Base-by-base conservation (phyloP, 2,888 invertebrate genomes). In the Syritta pipiens region DNA sequence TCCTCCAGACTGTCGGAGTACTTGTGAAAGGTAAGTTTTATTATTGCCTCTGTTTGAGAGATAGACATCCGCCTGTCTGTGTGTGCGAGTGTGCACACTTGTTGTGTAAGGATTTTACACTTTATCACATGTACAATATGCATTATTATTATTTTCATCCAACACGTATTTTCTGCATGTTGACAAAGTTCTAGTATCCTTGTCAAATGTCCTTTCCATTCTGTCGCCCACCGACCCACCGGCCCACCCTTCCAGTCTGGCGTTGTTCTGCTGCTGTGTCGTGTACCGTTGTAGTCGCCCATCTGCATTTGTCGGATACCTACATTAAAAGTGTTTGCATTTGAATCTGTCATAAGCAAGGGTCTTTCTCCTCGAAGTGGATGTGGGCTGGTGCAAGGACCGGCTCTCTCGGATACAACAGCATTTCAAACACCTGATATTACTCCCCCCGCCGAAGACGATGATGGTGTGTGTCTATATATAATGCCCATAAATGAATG, bases 21-120 rank as follows among this genome's bases (percentile, higher is more conserved):
- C 86, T 89, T 32, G 91, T 91, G 24, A 91, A 90, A 86, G 91
- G 91, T 91, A 85, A 89, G 90, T 86, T 17, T 17, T 14, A 9
- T 17, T 14, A 37, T 17, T 6, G 37, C 17, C 37, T 17, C 17
- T 7, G 6, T 37, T 6, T 17, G 5, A 37, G 17, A n/a, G n/a
- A n/a, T 17, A 14, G 4, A 17, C 2, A 17, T 7, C 3, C 9
- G 53, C 22, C 5, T 53, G 12, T 53, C 17, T 30, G 49, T 4
- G 3, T 28, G 14, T 28, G 49, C n/a, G n/a, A n/a, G n/a, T 24
- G 17, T 28, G 2, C 14, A 19, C 9, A 49, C 9, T 14, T 24
- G 24, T 12, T 28, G 14, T 48, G 48, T 48, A 48, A 28, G 48
- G 28, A 32, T 49, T 10, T 19, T 32, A 22, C 32, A 51, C 20